Conservation (phyloP, 2,888 invertebrate species). For the Conops quadrifasciatus region DNA sequence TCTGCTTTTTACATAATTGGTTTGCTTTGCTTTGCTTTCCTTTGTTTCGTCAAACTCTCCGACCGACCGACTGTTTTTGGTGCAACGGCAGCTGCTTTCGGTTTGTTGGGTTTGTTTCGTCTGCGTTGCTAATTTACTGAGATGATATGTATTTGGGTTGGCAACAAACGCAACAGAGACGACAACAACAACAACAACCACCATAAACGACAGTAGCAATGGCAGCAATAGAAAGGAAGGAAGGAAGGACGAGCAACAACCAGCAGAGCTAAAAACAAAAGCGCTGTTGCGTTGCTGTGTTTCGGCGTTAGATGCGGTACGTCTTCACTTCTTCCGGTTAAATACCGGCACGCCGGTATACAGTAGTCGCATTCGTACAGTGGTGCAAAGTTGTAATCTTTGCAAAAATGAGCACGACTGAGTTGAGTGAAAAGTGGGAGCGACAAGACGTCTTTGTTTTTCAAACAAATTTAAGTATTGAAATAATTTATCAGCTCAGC, state of each 20-base stretch:
- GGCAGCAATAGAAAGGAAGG: no score
- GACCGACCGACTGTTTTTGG: no score
- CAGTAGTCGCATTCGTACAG: background rate
- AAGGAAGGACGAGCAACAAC: background rate
- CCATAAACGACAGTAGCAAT: background rate
- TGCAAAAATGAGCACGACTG: slow-evolving; percentile 19
- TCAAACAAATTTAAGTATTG: no score
- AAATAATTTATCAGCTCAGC: no score
- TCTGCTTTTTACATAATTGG: slow-evolving; percentile 29
- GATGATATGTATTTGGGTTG: slow-evolving; percentile 30
- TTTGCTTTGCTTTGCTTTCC: slow-evolving; percentile 10
- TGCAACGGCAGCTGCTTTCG: no score
- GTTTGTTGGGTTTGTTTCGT: background rate
- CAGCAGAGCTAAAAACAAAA: background rate
- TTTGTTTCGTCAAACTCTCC: no score
- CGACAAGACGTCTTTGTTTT: no score
- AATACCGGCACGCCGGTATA: background rate
- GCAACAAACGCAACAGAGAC: background rate
- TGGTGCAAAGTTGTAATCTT: slow-evolving; percentile 29
- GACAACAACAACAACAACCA: slow-evolving; percentile 1
- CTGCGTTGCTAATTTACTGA: slow-evolving; percentile 27
- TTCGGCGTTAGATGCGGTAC: background rate
- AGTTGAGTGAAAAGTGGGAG: background rate
- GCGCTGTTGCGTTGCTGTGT: background rate
- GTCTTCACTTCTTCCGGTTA: background rate